Base-by-base conservation (phyloP, 1,140 invertebrate genomes). In the Triops cancriformis region DNA sequence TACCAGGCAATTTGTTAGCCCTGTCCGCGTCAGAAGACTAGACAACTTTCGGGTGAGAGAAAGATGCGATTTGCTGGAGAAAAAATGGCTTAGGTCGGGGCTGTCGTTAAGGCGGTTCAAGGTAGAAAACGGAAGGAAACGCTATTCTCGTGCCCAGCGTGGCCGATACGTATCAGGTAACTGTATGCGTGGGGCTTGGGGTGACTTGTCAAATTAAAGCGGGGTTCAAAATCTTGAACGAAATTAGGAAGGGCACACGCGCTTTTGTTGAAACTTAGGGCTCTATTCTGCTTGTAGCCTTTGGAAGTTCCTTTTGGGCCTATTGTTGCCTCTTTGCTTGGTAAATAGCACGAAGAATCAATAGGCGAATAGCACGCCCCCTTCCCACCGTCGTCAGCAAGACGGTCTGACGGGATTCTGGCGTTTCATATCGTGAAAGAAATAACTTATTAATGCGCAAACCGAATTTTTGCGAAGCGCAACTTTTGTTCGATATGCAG, bases 371-470 rank as follows among this genome's bases (percentile, higher is more conserved):
- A 64, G 9, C 51, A 64, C 51, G 51, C 51, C 51, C 51, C 51
- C 31, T 64, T 64, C 23, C 51, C 14, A 64, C 51, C 14, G 6
- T 64, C 51, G 51, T 18, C 51, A 64, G 51, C 51, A 64, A 64
- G 51, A 2, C 51, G 10, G 45, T 64, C 51, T 37, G 2, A 37
- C 31, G 9, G 51, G 18, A 6, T 6, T 64, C 51, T 5, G 18
- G 14, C 0, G 5, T 10, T 64, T 64, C 51, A 6, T 23, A 18
- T 5, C 23, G 14, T 64, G 18, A 23, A 4, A 64, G 51, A 64
- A 64, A 64, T 64, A 64, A 64, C 51, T 64, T 64, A 64, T 64
- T 64, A 64, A 64, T n/a, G 51, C 51, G 6, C 51, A 64, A 12
- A 23, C n/a, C n/a, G 51, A 64, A 64, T 64, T 64, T n/a, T 10